phyloP scores from a whole-genome alignment of 2,113 vertebrate genomes.

The Verasper variegatus region DNA sequence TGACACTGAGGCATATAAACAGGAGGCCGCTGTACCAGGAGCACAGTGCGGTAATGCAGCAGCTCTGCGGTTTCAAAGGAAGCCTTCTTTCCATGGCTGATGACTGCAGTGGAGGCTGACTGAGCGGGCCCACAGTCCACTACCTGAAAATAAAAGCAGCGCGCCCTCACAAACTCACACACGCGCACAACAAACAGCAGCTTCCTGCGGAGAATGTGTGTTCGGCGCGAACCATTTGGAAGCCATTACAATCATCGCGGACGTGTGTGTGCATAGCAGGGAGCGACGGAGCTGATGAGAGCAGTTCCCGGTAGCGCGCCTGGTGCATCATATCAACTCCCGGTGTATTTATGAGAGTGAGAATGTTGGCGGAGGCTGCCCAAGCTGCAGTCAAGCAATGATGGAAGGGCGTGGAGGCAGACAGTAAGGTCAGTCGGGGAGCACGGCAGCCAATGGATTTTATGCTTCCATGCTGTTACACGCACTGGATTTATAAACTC shows the following conservation, averaged over 20 bases:
- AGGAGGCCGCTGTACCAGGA: background rate
- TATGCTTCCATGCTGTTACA: conserved; percentile 62
- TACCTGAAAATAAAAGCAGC: conserved; percentile 12
- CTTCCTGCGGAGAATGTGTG: conserved; percentile 50
- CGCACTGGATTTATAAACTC: conserved; percentile 60
- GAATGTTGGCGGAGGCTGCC: conserved; percentile 21
- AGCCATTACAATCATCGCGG: conserved; percentile 67
- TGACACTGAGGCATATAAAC: background rate
- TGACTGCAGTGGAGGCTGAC: conserved; percentile 27
- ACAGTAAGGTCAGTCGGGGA: conserved; percentile 64
- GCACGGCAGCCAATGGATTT: conserved; percentile 64
- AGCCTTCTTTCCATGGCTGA: conserved; percentile 16
- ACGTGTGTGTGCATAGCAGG: conserved; percentile 38
- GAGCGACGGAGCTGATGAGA: conserved; percentile 58
- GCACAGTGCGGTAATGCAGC: background rate
- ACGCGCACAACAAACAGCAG: conserved; percentile 7
- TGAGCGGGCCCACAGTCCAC: conserved; percentile 15
- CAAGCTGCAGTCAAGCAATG: conserved; percentile 29
- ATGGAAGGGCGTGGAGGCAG: conserved; percentile 45
- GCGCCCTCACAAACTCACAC: conserved; percentile 10
- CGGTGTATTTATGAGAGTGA: conserved; percentile 57
- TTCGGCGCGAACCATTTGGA: conserved; percentile 56
- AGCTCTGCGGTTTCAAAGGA: conserved; percentile 16
- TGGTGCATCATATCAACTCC: conserved; percentile 62
- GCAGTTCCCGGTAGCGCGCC: conserved; percentile 56